Evolutionary conservation across 2,797 vertebrate genomes (phyloP).

Genomic region (Cossypha polioptera): DNA sequence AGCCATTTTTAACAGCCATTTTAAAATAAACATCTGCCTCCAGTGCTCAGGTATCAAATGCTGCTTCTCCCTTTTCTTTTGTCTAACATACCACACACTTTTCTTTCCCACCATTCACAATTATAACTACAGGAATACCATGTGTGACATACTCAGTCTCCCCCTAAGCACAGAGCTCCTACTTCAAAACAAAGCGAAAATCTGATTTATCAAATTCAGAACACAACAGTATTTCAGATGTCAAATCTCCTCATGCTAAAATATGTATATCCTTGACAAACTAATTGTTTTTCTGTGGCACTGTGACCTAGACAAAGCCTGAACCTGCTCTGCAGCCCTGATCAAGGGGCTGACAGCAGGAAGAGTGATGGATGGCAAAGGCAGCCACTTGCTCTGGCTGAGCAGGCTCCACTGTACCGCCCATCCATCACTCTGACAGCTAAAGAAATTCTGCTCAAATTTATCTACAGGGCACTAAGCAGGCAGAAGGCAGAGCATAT

Average conservation of each 20-base stretch:
- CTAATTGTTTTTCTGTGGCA: slow-evolving; percentile 47
- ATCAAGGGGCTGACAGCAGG: slow-evolving; percentile 39
- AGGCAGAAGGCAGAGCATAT: slow-evolving; percentile 43
- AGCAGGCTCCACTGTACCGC: slow-evolving; percentile 43
- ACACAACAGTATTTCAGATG: background rate
- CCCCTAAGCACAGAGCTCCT: background rate
- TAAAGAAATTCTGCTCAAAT: slow-evolving; percentile 64
- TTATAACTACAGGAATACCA: background rate
- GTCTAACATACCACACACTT: background rate
- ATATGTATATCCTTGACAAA: slow-evolving; percentile 48
- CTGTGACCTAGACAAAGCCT: slow-evolving; percentile 15
- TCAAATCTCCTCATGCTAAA: slow-evolving; percentile 29
- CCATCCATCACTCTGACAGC: slow-evolving; percentile 78
- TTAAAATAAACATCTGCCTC: background rate
- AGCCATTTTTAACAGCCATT: background rate
- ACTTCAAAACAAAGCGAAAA: background rate
- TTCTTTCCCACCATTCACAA: background rate
- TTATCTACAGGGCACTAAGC: slow-evolving; percentile 67
- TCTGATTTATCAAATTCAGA: background rate
- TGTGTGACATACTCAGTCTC: background rate
- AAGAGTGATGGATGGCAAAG: slow-evolving; percentile 72
- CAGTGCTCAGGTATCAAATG: background rate
- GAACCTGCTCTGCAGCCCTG: slow-evolving; percentile 11
- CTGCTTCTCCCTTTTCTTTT: background rate
- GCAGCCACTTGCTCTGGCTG: slow-evolving; percentile 59